Evolutionary conservation across 1,140 invertebrate genomes (phyloP).

Genomic region (Melanaphis sacchari): DNA sequence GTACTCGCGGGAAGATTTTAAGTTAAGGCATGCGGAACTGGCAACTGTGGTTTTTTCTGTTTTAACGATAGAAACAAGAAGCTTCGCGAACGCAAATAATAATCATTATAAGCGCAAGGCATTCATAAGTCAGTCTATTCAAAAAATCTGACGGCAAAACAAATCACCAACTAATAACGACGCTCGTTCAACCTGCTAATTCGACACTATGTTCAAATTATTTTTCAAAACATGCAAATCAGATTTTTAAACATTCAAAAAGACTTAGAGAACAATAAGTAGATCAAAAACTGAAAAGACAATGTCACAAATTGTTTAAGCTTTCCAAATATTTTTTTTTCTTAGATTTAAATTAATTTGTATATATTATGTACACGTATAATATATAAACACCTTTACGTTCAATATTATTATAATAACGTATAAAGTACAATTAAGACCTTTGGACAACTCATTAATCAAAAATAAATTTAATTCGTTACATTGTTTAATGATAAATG

Average conservation of each 20-base stretch:
- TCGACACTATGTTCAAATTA: constrained; percentile 53
- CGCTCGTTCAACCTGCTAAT: constrained; percentile 57
- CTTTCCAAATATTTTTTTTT: constrained; percentile 37
- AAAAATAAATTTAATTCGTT: not conserved
- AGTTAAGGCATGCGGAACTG: constrained; percentile 38
- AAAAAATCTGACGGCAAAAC: constrained; percentile 55
- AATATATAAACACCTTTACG: constrained; percentile 12
- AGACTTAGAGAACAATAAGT: constrained; percentile 45
- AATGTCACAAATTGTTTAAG: constrained; percentile 52
- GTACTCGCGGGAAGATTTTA: constrained; percentile 4
- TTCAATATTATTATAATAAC: constrained; percentile 20
- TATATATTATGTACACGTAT: not conserved
- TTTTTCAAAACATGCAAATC: constrained; percentile 56
- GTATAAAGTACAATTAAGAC: not conserved
- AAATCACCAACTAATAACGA: constrained; percentile 56
- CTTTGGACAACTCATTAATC: not conserved
- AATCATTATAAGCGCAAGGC: constrained; percentile 53
- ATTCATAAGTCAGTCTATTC: constrained; percentile 55
- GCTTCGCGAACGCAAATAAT: constrained; percentile 53
- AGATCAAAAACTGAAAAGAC: constrained; percentile 48
- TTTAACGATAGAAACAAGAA: constrained; percentile 51
- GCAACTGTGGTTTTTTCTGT: constrained; percentile 40
- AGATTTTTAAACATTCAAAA: constrained; percentile 45
- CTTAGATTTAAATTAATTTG: constrained; percentile 27
- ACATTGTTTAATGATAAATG: not conserved